Percentiles rank a stretch among this genome's conserved stretches.
Conservation (phyloP, 2,888 invertebrate species). For the Zonitis immaculata region DNA sequence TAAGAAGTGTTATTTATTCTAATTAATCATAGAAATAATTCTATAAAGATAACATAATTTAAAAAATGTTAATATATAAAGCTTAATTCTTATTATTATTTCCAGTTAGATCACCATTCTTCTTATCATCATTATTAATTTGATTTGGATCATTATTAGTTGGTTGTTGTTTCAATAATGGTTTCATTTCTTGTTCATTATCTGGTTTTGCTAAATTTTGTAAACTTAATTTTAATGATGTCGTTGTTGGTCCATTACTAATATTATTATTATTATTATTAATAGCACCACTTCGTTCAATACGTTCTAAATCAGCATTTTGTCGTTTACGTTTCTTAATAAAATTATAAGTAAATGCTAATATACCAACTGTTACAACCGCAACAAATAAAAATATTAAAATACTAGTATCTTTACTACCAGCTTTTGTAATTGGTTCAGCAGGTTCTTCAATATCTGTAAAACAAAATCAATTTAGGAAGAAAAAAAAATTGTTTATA, state of each 20-base stretch:
- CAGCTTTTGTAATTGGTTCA: conserved; percentile 23
- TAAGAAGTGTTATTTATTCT: no score
- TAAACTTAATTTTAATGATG: conserved; percentile 15
- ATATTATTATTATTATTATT: no score
- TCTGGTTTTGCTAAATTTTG: conserved; percentile 25
- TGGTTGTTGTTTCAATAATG: conserved; percentile 29
- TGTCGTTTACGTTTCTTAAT: conserved; percentile 45
- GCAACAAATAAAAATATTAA: conserved; percentile 53
- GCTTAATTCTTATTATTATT: background rate
- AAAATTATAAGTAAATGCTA: conserved; percentile 55
- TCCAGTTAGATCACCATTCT: conserved; percentile 4
- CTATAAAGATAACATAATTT: no score
- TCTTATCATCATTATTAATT: no score
- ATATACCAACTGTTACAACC: conserved; percentile 53
- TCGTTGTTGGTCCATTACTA: conserved; percentile 17
- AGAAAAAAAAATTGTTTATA: background rate
- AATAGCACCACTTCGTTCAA: no score
- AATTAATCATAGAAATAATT: no score
- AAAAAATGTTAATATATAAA: no score
- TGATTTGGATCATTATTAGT: background rate
- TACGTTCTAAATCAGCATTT: conserved; percentile 43
- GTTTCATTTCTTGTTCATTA: conserved; percentile 36
- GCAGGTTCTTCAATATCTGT: conserved; percentile 1
- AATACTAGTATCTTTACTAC: conserved; percentile 32
- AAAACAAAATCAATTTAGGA: no score